Evolutionary conservation across 2,113 vertebrate genomes (phyloP), one percentile per base, ranked within the genome.

Genomic region (Bujurquina vittata): DNA sequence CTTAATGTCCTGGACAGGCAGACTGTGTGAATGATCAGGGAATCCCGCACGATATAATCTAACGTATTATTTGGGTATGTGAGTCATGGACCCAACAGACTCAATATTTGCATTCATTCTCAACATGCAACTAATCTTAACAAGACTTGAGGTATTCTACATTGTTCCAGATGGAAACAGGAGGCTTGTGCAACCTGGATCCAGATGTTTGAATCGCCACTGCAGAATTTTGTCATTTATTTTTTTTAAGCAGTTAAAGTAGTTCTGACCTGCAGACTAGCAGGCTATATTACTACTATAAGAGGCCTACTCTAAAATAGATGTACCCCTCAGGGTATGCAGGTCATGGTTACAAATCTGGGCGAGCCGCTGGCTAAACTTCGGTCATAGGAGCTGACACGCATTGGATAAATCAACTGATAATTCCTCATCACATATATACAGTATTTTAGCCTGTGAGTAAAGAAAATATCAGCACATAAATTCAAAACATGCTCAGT

Each of bases 51-150:
- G 23, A 26, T 40, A 54, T 59, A 31, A 57, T 58, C 18, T 10
- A 14, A 60, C 10, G 17, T 60, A 4, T 49, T 49, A 65, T 83
- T 59, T 73, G 40, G 20, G 6, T 18, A 10, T 69, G 12, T 56
- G 31, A 85, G 49, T 81, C 56, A n/a, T 52, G 20, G 14, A 73
- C 10, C 40, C 57, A 69, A 58, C 57, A 52, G 62, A 69, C 69
- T 54, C 14, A 78, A 10, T 67, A 81, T 75, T 60, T 78, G 54
- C 74, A 43, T 75, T 74, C 31, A 37, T 4, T 84, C 52, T 80
- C 72, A 63, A 59, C 77, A 65, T 15, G 20, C 1, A 1, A 57
- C 26, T 31, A 20, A 77, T 59, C 58, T 35, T 74, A 12, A 29
- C 35, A 54, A 57, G 46, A 4, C 26, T 75, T 18, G 35, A 57